These are phyloP conservation scores for Aegithalos caudatus DNA, from an alignment of 2,113 vertebrate genomes.

Conservation along the genomic window DNA sequence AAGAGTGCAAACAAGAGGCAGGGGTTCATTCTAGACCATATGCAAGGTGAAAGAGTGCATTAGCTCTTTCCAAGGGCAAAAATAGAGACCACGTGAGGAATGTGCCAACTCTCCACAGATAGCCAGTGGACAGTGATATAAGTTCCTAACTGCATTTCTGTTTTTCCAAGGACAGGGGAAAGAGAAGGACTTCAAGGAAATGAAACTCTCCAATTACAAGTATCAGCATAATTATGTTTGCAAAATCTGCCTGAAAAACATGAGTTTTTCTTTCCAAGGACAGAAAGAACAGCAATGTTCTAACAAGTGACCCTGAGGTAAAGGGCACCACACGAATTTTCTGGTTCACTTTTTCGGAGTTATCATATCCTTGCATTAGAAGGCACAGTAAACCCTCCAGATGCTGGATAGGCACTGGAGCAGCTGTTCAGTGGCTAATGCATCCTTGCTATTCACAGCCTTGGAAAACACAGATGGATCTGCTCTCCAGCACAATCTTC, in stretches of 20 bases:
- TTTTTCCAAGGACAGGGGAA: constrained; percentile 17
- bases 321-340: neutral
- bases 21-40: neutral
- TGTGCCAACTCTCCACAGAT: constrained; percentile 1
- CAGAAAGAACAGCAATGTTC: neutral
- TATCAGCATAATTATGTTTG: constrained; percentile 3
- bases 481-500: neutral
- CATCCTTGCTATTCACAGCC: neutral
- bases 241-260: neutral
- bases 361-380: neutral
- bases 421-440: neutral
- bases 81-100: constrained; percentile 41
- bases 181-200: constrained; percentile 48
- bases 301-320: neutral
- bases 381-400: neutral
- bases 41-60: neutral
- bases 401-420: neutral
- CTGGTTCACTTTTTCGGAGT: neutral
- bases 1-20: neutral
- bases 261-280: neutral
- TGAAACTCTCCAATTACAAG: constrained; percentile 19
- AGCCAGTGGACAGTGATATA: neutral
- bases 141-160: constrained; percentile 54
- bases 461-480: neutral
- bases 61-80: neutral